phyloP scores from a whole-genome alignment of 2,113 vertebrate species.

The Ailuropoda melanoleuca region DNA sequence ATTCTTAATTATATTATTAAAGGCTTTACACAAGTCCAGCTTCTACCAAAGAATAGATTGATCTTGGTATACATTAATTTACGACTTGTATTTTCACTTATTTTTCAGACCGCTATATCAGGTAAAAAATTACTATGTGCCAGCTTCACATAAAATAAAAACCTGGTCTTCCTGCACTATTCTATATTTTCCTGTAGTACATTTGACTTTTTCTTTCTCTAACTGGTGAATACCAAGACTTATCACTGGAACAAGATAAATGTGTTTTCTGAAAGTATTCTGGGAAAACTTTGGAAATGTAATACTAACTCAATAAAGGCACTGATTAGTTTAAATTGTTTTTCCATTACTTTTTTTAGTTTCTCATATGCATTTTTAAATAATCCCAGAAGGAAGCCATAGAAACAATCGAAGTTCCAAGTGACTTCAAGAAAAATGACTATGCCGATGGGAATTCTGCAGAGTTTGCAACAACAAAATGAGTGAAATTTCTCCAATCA shows the following conservation, averaged over 20 bases:
- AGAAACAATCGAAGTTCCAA: background rate
- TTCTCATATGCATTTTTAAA: constrained; percentile 42
- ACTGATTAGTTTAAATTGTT: constrained; percentile 39
- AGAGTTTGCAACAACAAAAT: background rate
- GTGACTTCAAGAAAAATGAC: constrained; percentile 42
- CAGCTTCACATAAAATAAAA: constrained; percentile 29
- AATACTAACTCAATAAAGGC: constrained; percentile 42
- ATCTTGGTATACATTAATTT: constrained; percentile 38
- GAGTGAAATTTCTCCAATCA: background rate
- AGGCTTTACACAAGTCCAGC: background rate
- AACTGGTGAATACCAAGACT: constrained; percentile 43
- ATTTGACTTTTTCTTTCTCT: constrained; percentile 40
- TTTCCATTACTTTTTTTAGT: background rate
- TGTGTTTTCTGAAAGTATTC: constrained; percentile 51
- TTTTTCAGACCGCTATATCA: background rate
- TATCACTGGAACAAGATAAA: constrained; percentile 19
- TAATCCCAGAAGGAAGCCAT: background rate
- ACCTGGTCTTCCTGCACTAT: background rate
- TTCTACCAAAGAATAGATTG: constrained; percentile 32
- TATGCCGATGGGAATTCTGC: background rate
- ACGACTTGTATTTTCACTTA: constrained; percentile 41
- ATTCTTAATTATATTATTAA: constrained; percentile 77
- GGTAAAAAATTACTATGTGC: background rate
- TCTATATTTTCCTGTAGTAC: background rate
- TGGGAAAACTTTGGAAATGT: constrained; percentile 1